A percentile compares a stretch with the other conserved stretches of the same genome.
phyloP scores from a whole-genome alignment of 2,888 invertebrate genomes.

The Epicampocera succincta region DNA sequence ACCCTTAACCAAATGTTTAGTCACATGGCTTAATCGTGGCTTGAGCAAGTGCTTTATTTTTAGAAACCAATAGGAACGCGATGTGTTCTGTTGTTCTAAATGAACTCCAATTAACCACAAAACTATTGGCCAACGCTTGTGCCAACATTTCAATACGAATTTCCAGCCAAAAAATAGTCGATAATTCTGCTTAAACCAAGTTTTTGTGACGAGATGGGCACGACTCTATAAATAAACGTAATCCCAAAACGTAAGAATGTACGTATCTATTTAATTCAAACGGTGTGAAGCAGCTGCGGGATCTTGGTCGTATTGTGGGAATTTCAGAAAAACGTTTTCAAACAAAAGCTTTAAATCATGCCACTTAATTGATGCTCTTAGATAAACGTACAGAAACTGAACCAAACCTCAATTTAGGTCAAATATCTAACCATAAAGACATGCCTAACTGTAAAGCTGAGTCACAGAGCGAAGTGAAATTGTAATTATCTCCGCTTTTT shows the following conservation, averaged over 20 bases:
- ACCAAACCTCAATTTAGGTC: slow-evolving; percentile 52
- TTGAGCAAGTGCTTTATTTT: no score
- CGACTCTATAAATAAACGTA: slow-evolving; percentile 39
- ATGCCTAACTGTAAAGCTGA: slow-evolving; percentile 37
- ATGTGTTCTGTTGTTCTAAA: no score
- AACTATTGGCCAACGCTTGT: slow-evolving; percentile 5
- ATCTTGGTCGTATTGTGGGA: slow-evolving; percentile 46
- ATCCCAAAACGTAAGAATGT: not conserved
- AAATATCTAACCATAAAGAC: slow-evolving; percentile 31
- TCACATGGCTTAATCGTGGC: no score
- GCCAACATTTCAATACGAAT: slow-evolving; percentile 21
- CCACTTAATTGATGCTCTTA: not conserved
- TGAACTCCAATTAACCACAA: not conserved
- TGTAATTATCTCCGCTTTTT: slow-evolving; percentile 49
- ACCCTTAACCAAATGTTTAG: no score
- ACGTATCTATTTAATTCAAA: not conserved
- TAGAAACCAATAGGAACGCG: no score
- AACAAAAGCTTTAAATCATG: not conserved
- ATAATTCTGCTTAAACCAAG: slow-evolving; percentile 28
- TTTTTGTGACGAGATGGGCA: slow-evolving; percentile 50
- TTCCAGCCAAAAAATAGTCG: slow-evolving; percentile 12
- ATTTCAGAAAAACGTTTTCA: slow-evolving; percentile 6
- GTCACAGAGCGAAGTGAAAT: slow-evolving; percentile 62
- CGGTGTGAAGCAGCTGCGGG: not conserved
- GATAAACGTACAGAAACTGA: slow-evolving; percentile 28